phyloP scores from a whole-genome alignment of 1,140 invertebrate genomes.

The Paralvinella palmiformis region DNA sequence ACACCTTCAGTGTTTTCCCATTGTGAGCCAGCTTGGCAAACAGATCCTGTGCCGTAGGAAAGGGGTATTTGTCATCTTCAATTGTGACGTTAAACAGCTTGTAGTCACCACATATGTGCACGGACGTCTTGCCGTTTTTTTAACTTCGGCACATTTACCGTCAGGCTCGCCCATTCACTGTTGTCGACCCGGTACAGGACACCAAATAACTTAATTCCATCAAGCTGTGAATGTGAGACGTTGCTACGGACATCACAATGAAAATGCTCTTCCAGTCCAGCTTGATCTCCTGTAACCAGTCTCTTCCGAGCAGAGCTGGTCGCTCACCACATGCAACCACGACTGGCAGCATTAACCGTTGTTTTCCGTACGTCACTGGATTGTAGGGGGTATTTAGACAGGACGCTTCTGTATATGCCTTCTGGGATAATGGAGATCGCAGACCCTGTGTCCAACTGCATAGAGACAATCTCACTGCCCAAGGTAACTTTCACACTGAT shows the following conservation, averaged over 20 bases:
- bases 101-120: too few species aligned
- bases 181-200: background rate
- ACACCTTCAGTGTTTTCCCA: too few species aligned
- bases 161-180: conserved; percentile 6
- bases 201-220: background rate
- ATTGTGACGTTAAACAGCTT: too few species aligned
- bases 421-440: too few species aligned
- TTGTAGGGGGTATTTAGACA: background rate
- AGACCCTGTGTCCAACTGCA: too few species aligned
- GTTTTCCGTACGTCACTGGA: background rate
- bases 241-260: conserved; percentile 1
- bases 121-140: too few species aligned
- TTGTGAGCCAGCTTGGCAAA: too few species aligned
- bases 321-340: background rate
- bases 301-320: background rate
- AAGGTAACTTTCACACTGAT: too few species aligned
- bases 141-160: background rate
- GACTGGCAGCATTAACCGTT: background rate
- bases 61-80: too few species aligned
- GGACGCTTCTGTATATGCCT: too few species aligned
- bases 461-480: too few species aligned
- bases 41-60: too few species aligned
- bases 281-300: background rate
- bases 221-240: background rate
- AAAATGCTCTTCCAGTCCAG: conserved; percentile 3